Evolutionary conservation across 2,888 invertebrate species (phyloP).

Genomic region (Endotricha flammealis): DNA sequence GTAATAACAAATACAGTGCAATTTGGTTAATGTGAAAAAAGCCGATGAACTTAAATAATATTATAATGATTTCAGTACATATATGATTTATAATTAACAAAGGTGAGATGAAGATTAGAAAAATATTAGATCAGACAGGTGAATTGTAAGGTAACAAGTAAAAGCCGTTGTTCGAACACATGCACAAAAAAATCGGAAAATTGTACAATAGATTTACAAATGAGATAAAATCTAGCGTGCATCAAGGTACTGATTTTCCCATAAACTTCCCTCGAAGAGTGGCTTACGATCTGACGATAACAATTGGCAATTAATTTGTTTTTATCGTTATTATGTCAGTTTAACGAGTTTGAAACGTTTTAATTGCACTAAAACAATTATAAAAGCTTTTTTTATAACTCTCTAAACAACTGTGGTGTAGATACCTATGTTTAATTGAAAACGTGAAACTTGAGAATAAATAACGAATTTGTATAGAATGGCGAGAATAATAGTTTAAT

Average conservation of each 20-base stretch:
- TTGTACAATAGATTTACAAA: slow-evolving; percentile 13
- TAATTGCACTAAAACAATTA: slow-evolving; percentile 12
- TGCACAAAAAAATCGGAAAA: background rate
- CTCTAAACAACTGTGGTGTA: background rate
- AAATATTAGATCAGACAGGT: too few species aligned
- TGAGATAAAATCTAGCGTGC: slow-evolving; percentile 9
- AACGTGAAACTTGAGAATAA: too few species aligned
- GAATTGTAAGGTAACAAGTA: slow-evolving; percentile 1
- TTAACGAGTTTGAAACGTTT: slow-evolving; percentile 11
- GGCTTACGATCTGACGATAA: slow-evolving; percentile 1
- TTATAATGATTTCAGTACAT: too few species aligned
- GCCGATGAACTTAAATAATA: too few species aligned
- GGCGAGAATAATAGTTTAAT: too few species aligned
- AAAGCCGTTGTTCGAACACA: slow-evolving; percentile 1
- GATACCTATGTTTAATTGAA: too few species aligned
- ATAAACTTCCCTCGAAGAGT: slow-evolving; percentile 6
- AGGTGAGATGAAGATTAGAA: too few species aligned
- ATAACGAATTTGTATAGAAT: too few species aligned
- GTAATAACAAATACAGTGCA: too few species aligned
- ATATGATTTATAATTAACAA: too few species aligned
- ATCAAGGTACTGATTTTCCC: slow-evolving; percentile 10
- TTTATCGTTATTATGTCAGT: slow-evolving; percentile 12
- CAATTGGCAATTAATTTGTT: slow-evolving; percentile 10
- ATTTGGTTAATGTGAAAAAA: too few species aligned
- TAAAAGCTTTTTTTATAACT: slow-evolving; percentile 8